Percentiles rank a stretch among this genome's conserved stretches.
Conservation (phyloP, 2,797 vertebrate species). For the Glossophaga mutica region DNA sequence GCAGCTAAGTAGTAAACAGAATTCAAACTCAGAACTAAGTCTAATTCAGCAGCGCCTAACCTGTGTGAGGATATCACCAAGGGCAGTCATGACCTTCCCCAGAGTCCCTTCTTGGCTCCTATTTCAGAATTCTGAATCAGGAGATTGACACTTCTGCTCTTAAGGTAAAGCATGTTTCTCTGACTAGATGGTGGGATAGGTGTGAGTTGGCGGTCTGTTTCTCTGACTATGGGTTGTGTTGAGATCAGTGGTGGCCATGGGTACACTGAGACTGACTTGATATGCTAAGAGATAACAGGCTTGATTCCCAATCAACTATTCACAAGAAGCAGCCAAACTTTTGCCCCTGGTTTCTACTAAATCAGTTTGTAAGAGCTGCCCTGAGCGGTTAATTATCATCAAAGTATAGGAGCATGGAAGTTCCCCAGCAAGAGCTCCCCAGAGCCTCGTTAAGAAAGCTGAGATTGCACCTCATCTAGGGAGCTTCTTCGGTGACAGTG, state of each 20-base stretch:
- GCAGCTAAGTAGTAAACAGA: background rate
- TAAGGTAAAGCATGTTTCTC: background rate
- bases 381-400: slow-evolving; percentile 32
- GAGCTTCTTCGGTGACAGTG: background rate
- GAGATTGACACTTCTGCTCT: background rate
- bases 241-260: background rate
- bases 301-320: slow-evolving; percentile 23
- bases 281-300: background rate
- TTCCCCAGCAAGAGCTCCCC: slow-evolving; percentile 22
- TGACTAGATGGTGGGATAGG: background rate
- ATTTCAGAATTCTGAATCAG: background rate
- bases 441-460: slow-evolving; percentile 37
- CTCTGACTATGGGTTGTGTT: background rate
- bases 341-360: slow-evolving; percentile 10
- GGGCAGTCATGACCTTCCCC: background rate
- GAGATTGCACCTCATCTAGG: background rate
- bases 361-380: background rate
- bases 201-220: background rate
- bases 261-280: background rate
- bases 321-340: slow-evolving; percentile 34
- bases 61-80: background rate
- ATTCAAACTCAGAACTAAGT: background rate
- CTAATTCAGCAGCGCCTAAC: background rate
- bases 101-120: background rate
- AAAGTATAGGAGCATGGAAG: background rate